Percentiles rank a stretch among this genome's conserved stretches.
Conservation (phyloP, 1,140 invertebrate genomes). For the Caenorhabditis remanei region DNA sequence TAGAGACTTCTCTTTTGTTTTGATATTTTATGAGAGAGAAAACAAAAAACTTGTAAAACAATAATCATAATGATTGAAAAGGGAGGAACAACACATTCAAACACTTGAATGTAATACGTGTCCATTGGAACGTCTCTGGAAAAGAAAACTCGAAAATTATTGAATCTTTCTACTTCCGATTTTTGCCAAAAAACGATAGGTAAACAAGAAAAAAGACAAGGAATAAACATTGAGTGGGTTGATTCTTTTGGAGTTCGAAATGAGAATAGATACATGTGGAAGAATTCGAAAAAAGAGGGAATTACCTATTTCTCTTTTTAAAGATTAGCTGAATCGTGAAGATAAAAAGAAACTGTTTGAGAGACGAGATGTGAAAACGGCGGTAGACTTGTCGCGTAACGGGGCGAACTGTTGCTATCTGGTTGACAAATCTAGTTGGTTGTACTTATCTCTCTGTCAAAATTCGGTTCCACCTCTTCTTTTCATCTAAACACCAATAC, state of each 20-base stretch:
- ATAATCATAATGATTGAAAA: neutral
- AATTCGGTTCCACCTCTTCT: constrained; percentile 52
- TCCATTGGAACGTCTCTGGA: neutral
- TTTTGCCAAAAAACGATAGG: neutral
- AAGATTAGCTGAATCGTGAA: neutral
- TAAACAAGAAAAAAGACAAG: neutral
- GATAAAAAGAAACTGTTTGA: constrained; percentile 8
- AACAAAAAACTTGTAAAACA: neutral
- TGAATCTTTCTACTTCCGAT: too few relatives aligned
- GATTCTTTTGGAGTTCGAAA: too few relatives aligned
- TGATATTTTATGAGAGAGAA: constrained; percentile 31
- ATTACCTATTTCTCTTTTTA: neutral
- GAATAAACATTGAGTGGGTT: neutral
- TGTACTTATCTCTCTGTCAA: constrained; percentile 49
- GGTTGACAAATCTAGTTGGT: constrained; percentile 49
- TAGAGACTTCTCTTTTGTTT: constrained; percentile 23
- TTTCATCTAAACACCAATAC: constrained; percentile 3
- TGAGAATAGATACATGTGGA: neutral
- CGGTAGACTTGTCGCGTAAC: neutral
- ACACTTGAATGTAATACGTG: constrained; percentile 19
- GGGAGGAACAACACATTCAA: neutral
- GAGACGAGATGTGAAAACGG: neutral
- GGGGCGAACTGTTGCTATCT: constrained; percentile 39
- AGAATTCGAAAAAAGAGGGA: neutral
- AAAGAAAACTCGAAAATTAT: too few relatives aligned